These are phyloP conservation scores for Conus ventricosus DNA, from an alignment of 1,140 invertebrate genomes.

Conservation along the genomic window DNA sequence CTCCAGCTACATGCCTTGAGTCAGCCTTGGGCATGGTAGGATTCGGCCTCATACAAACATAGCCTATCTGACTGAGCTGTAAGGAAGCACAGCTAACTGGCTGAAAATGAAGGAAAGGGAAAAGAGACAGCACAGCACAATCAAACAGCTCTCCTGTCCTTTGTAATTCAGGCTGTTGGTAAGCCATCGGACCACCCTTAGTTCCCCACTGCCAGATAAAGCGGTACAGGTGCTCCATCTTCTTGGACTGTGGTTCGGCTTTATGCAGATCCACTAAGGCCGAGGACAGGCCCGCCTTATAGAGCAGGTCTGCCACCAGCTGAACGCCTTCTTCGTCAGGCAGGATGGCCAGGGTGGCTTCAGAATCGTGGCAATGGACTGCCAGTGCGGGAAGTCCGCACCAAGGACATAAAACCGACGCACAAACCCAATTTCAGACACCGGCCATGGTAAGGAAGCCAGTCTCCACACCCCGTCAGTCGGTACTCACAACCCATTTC, in stretches of 20 bases:
- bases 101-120: neutral
- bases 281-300: neutral
- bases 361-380: neutral
- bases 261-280: neutral
- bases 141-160: neutral
- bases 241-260: neutral
- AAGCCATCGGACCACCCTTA: neutral
- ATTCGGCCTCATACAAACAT: slow-evolving; percentile 27
- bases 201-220: slow-evolving; percentile 19
- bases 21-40: neutral
- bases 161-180: neutral
- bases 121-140: neutral
- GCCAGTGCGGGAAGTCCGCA: neutral
- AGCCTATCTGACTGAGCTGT: neutral
- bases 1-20: neutral
- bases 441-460: neutral
- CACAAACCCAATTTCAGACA: neutral
- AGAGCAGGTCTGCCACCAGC: neutral
- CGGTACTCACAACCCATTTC: neutral
- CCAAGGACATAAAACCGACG: neutral
- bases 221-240: neutral
- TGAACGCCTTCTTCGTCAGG: neutral
- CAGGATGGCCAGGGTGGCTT: neutral
- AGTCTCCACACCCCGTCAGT: neutral
- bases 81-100: neutral